Base-by-base conservation (phyloP, 2,797 vertebrate species). In the Eupleurogrammus muticus region DNA sequence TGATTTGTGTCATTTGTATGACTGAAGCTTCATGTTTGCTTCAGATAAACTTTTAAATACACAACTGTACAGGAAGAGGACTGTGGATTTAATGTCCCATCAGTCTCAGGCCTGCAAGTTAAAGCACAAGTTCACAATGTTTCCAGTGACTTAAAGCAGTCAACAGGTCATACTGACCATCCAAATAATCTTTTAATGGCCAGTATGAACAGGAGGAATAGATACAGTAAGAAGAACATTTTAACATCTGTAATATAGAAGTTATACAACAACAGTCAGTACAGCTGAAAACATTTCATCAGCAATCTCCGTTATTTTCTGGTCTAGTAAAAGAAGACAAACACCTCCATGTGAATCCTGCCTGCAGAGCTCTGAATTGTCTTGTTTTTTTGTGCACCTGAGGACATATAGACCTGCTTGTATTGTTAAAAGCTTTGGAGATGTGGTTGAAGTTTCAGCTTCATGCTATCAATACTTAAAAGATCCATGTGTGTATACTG, bases 311-410 rank as follows among this genome's bases (percentile, higher is more conserved):
- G 2, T 24, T 46, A n/a, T n/a, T n/a, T n/a, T n/a, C n/a, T n/a
- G n/a, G n/a, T 11, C 0, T 8, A 4, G 16, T 54, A 7, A 34
- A 49, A 9, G 36, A 24, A 5, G 20, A 24, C 5, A 17, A 8
- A 6, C 17, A 38, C 10, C 35, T 47, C 0, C 9, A 28, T 52
- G 24, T 19, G 12, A 36, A 19, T 38, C 54, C 54, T 3, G 2
- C 54, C 48, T 46, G 3, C 49, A 34, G 10, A 38, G 20, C 34
- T 60, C 44, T 56, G 51, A n/a, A 61, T 50, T 23, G 46, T 35
- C 13, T 40, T 1, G 4, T 4, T 3, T 44, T 55, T 59, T 53
- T n/a, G 4, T 32, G 5, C 9, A 19, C 10, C 21, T 62, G 11
- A 1, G 11, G 17, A 5, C 9, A 38, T 28, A 9, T 5, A 10